Conservation (phyloP, 2,797 vertebrate genomes). For the Crossoptilon crossoptilon region DNA sequence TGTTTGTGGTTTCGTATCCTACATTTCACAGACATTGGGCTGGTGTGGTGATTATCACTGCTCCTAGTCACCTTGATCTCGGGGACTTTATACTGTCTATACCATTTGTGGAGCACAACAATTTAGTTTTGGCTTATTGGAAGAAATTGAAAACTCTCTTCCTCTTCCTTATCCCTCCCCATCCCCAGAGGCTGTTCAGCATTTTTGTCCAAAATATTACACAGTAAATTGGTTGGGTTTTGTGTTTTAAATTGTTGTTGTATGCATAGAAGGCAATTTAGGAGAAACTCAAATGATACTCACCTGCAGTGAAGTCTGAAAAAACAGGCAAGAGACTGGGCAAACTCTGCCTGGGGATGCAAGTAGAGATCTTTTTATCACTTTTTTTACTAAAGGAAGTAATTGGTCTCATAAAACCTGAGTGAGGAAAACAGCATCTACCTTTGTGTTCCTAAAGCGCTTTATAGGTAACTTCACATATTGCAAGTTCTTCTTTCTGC, state of each 20-base stretch:
- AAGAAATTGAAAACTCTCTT: slow-evolving; percentile 50
- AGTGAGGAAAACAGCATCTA: not conserved
- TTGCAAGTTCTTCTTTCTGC: not conserved
- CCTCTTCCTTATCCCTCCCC: slow-evolving; percentile 43
- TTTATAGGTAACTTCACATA: not conserved
- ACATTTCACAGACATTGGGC: not conserved
- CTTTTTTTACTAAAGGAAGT: not conserved
- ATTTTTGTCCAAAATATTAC: slow-evolving; percentile 39
- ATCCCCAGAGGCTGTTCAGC: slow-evolving; percentile 8
- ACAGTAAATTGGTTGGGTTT: not conserved
- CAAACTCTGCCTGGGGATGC: not conserved
- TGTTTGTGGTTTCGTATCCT: slow-evolving; percentile 11
- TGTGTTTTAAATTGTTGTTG: not conserved
- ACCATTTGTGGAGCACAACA: not conserved
- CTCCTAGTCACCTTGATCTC: not conserved
- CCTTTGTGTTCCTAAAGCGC: not conserved
- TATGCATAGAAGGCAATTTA: not conserved
- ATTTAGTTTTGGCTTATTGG: slow-evolving; percentile 35
- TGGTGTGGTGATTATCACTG: slow-evolving; percentile 1
- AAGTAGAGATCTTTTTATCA: not conserved
- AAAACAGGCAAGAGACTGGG: not conserved
- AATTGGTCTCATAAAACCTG: not conserved
- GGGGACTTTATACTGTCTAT: not conserved
- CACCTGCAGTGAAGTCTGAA: not conserved
- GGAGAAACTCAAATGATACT: not conserved